Percentiles rank a stretch among this genome's conserved stretches.
These are phyloP conservation scores for Cataglyphis livida DNA, from an alignment of 2,888 invertebrate species.

Conservation along the genomic window DNA sequence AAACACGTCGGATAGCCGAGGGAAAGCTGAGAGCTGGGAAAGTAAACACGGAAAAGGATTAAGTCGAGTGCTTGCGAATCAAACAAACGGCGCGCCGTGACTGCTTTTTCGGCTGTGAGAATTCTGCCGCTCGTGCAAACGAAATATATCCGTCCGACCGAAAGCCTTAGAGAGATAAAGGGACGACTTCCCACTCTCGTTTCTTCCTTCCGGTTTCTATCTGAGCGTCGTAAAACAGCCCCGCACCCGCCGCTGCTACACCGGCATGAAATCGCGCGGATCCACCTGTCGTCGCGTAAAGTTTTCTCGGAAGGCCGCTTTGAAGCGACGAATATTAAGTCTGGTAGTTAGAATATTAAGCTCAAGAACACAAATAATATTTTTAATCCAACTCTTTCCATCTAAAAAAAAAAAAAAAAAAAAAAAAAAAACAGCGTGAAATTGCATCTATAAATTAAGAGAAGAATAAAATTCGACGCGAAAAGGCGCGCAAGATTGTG, in stretches of 20 bases:
- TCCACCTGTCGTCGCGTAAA: slow-evolving; percentile 64
- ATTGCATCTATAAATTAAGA: slow-evolving; percentile 13
- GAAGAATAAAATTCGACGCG: not conserved
- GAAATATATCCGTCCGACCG: slow-evolving; percentile 34
- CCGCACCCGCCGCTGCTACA: not conserved
- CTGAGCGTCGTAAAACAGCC: slow-evolving; percentile 51
- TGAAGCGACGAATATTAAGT: slow-evolving; percentile 21
- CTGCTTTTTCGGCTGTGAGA: slow-evolving; percentile 63
- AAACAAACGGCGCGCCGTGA: slow-evolving; percentile 57
- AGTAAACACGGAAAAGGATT: slow-evolving; percentile 76
- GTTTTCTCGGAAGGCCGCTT: slow-evolving; percentile 37
- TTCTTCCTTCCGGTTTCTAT: slow-evolving; percentile 49
- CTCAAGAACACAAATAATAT: slow-evolving; percentile 12
- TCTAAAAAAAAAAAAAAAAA: slow-evolving; percentile 6
- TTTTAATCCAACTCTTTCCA: slow-evolving; percentile 17
- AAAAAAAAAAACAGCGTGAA: not conserved
- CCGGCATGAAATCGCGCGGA: slow-evolving; percentile 31
- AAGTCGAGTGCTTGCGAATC: slow-evolving; percentile 64
- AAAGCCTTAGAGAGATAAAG: not conserved
- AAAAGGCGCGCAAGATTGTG: not conserved
- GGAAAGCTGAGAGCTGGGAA: slow-evolving; percentile 74
- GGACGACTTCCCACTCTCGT: slow-evolving; percentile 20
- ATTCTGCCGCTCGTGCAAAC: slow-evolving; percentile 60
- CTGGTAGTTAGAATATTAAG: slow-evolving; percentile 2
- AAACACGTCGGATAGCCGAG: slow-evolving; percentile 52